These are phyloP conservation scores for Galerucella nymphaeae DNA, from an alignment of 2,888 invertebrate genomes.

Conservation along the genomic window DNA sequence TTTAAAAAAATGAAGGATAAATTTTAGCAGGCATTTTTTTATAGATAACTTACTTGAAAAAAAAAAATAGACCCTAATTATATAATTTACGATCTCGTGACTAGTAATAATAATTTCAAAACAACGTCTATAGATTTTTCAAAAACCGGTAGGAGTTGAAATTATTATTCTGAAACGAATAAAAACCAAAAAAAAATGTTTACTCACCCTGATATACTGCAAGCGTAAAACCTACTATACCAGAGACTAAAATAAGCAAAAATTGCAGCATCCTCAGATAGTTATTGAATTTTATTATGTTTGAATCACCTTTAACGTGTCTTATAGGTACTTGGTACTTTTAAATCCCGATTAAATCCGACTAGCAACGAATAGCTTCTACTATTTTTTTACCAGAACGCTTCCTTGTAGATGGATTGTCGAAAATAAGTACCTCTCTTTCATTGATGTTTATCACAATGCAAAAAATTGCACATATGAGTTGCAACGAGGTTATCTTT, in stretches of 20 bases:
- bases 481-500: constrained; percentile 27
- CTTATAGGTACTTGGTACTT: constrained; percentile 30
- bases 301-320: constrained; percentile 27
- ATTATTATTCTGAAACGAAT: not conserved
- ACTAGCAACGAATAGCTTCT: constrained; percentile 22
- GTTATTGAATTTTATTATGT: constrained; percentile 28
- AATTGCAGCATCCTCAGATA: constrained; percentile 32
- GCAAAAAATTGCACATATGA: constrained; percentile 25
- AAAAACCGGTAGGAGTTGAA: too few relatives aligned
- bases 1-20: too few relatives aligned
- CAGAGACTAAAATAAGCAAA: constrained; percentile 20
- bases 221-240: constrained; percentile 13
- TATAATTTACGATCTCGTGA: too few relatives aligned
- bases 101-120: too few relatives aligned
- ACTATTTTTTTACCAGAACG: not conserved
- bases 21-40: too few relatives aligned
- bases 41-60: too few relatives aligned
- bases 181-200: constrained; percentile 6
- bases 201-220: constrained; percentile 30
- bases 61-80: too few relatives aligned
- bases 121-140: too few relatives aligned
- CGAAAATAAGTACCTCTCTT: constrained; percentile 15
- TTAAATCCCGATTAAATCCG: constrained; percentile 19
- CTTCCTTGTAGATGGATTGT: not conserved
- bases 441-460: constrained; percentile 7